Percentiles rank a stretch among this genome's conserved stretches.
These are phyloP conservation scores for Onchidella celtica DNA, from an alignment of 2,888 invertebrate genomes.

Conservation along the genomic window DNA sequence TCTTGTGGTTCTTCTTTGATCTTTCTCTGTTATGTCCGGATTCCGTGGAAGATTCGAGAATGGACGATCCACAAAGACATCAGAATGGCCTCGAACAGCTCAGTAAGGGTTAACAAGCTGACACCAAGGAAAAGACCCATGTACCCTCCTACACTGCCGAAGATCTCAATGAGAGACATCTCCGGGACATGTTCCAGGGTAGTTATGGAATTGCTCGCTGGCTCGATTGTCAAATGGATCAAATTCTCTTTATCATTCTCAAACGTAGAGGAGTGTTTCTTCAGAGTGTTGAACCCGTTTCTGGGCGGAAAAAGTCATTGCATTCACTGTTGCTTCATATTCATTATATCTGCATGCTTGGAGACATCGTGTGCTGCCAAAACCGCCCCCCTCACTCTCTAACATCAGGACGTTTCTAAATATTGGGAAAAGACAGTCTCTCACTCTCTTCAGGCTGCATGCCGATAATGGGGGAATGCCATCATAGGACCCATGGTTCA, in stretches of 20 bases:
- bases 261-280: no score
- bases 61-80: not conserved
- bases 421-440: no score
- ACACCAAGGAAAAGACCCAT: constrained; percentile 18
- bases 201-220: not conserved
- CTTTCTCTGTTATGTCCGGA: no score
- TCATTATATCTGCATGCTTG: not conserved
- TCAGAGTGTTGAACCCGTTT: not conserved
- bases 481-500: no score
- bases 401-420: no score
- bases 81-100: not conserved
- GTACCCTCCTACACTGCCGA: constrained; percentile 6
- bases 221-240: not conserved
- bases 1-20: no score
- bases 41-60: not conserved
- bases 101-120: not conserved
- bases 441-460: no score
- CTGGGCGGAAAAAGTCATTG: not conserved
- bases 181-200: not conserved
- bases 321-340: not conserved
- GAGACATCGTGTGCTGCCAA: not conserved
- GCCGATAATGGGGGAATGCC: no score
- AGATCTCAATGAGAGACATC: not conserved
- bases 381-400: no score
- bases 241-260: not conserved